Evolutionary conservation across 2,113 vertebrate genomes (phyloP).

Genomic region (Scortum barcoo): DNA sequence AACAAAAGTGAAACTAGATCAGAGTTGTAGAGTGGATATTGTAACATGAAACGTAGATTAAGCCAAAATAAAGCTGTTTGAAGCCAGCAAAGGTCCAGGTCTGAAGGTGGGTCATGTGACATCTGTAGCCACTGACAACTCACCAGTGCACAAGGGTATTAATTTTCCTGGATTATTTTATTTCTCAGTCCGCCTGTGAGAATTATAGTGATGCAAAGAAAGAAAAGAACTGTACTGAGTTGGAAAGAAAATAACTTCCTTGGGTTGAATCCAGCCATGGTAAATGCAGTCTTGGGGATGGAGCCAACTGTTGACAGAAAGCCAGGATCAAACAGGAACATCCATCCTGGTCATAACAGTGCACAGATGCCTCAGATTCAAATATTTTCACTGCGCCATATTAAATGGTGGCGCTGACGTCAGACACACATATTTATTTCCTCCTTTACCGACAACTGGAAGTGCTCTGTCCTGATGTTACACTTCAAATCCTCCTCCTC

Average conservation of each 20-base stretch:
- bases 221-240: not conserved
- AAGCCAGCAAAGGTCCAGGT: not conserved
- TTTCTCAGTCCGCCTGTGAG: not conserved
- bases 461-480: constrained; percentile 18
- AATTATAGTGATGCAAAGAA: not conserved
- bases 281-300: constrained; percentile 29
- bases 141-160: not conserved
- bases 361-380: constrained; percentile 85
- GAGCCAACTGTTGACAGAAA: constrained; percentile 4
- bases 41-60: constrained; percentile 21
- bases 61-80: constrained; percentile 26
- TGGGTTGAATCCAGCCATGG: not conserved
- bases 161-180: not conserved
- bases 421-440: constrained; percentile 56
- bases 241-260: constrained; percentile 12
- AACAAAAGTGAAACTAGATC: constrained; percentile 3
- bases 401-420: constrained; percentile 85
- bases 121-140: not conserved
- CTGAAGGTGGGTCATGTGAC: not conserved
- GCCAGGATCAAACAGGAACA: constrained; percentile 25
- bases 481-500: not conserved
- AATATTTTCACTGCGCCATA: constrained; percentile 80
- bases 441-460: constrained; percentile 58
- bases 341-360: constrained; percentile 41
- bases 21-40: not conserved